These are phyloP conservation scores for Caenorhabditis briggsae DNA, from an alignment of 1,140 invertebrate genomes.

Conservation along the genomic window DNA sequence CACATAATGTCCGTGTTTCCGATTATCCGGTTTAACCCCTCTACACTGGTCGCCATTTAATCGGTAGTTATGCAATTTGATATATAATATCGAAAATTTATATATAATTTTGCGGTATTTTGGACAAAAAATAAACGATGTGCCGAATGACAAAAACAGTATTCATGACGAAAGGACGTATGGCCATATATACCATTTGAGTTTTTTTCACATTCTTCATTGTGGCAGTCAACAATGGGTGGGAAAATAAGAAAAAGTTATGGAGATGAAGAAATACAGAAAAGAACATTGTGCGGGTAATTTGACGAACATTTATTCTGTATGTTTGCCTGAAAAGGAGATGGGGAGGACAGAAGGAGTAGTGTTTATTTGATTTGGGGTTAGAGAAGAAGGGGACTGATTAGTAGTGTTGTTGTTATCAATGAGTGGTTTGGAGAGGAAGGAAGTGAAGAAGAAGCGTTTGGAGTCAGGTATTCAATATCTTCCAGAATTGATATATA, in stretches of 20 bases:
- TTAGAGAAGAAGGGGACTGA: neutral
- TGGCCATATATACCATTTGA: neutral
- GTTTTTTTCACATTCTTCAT: slow-evolving; percentile 8
- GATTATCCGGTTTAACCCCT: slow-evolving; percentile 52
- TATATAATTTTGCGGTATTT: too few relatives aligned
- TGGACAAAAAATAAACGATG: neutral
- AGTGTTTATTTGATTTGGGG: slow-evolving; percentile 47
- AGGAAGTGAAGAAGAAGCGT: too few relatives aligned
- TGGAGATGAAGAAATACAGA: neutral
- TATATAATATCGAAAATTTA: neutral
- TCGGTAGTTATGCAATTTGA: slow-evolving; percentile 44
- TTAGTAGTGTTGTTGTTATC: slow-evolving; percentile 28
- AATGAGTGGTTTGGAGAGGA: neutral
- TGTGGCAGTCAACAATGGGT: slow-evolving; percentile 41
- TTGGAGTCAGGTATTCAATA: neutral
- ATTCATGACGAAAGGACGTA: neutral
- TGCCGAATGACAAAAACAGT: neutral
- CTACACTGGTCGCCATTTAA: neutral
- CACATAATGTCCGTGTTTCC: slow-evolving; percentile 17
- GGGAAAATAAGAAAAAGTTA: slow-evolving; percentile 20
- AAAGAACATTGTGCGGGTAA: slow-evolving; percentile 38
- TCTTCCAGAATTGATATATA: too few relatives aligned
- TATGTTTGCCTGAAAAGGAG: slow-evolving; percentile 52
- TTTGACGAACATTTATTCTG: slow-evolving; percentile 54
- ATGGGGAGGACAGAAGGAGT: neutral